Evolutionary conservation across 1,140 invertebrate genomes (phyloP).

Genomic region (Pemphigus obesinymphae): DNA sequence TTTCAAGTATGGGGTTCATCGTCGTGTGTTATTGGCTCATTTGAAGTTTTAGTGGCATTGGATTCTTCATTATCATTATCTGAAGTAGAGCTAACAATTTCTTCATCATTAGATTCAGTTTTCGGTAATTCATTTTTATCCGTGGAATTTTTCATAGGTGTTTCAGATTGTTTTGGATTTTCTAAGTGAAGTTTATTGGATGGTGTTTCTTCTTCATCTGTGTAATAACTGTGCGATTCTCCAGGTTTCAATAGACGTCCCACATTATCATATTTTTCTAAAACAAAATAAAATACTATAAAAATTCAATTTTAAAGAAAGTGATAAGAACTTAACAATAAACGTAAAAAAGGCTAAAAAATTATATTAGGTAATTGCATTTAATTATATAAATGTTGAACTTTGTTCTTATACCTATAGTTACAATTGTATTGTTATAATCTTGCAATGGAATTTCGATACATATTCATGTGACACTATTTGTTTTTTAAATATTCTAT

Average conservation of each 20-base stretch:
- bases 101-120: background rate
- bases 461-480: too few species aligned
- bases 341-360: too few species aligned
- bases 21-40: background rate
- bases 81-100: background rate
- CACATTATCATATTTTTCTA: constrained; percentile 91
- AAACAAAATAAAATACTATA: constrained; percentile 50
- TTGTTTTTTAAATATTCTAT: too few species aligned
- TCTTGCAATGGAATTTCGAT: too few species aligned
- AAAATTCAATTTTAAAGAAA: too few species aligned
- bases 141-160: constrained; percentile 44
- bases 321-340: too few species aligned
- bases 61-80: background rate
- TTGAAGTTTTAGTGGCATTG: background rate
- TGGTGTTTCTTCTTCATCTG: constrained; percentile 79
- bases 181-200: constrained; percentile 52
- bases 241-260: constrained; percentile 87
- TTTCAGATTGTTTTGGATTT: constrained; percentile 47
- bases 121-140: background rate
- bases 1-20: background rate
- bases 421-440: too few species aligned
- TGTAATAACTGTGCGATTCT: constrained; percentile 85
- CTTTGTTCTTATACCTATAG: too few species aligned
- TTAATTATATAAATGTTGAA: too few species aligned
- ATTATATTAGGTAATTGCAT: too few species aligned